phyloP scores from a whole-genome alignment of 2,113 vertebrate genomes.

The Pogona vitticeps region DNA sequence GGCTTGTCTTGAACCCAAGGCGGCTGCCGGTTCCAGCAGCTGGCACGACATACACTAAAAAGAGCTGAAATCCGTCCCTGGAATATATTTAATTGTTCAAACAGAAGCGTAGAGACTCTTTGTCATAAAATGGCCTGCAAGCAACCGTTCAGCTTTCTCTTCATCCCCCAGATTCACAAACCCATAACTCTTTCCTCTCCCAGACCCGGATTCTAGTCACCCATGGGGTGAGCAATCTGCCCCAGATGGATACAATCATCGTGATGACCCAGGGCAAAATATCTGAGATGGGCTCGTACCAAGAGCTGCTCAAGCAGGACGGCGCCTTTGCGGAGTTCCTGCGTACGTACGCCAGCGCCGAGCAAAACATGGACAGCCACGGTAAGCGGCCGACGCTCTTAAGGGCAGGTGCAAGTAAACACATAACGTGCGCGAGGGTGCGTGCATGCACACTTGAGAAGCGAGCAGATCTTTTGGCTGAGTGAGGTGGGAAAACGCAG shows the following conservation, averaged over 20 bases:
- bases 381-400: slow-evolving; percentile 37
- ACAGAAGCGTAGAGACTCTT: no score
- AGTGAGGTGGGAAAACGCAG: no score
- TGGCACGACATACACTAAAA: neutral
- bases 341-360: slow-evolving; percentile 82
- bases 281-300: slow-evolving; percentile 92
- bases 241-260: slow-evolving; percentile 86
- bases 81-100: neutral
- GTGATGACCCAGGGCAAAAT: slow-evolving; percentile 94
- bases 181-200: neutral
- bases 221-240: slow-evolving; percentile 89
- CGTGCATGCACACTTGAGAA: no score
- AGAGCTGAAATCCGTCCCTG: neutral
- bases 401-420: no score
- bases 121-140: no score
- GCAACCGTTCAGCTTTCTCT: no score
- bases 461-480: no score
- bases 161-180: accelerated
- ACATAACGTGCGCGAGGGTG: no score
- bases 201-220: slow-evolving; percentile 95
- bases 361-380: slow-evolving; percentile 68
- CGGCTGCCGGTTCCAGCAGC: neutral
- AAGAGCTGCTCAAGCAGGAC: slow-evolving; percentile 85
- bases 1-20: neutral
- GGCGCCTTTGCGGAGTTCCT: slow-evolving; percentile 93